Evolutionary conservation across 2,888 invertebrate genomes (phyloP).

Genomic region (Phyto melanocephala): DNA sequence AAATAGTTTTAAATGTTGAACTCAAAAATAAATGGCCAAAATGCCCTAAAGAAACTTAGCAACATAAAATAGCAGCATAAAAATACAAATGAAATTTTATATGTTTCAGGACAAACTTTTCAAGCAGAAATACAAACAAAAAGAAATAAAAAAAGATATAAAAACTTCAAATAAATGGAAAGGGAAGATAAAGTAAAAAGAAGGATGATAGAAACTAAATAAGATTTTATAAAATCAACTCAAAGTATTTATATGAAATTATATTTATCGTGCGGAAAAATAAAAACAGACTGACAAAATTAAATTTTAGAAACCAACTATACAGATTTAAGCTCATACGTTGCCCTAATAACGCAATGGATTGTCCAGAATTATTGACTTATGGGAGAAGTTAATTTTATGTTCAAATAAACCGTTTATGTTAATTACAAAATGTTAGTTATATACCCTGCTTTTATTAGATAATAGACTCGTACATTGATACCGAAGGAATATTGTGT

Average conservation of each 20-base stretch:
- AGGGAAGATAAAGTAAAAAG: neutral
- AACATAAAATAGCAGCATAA: constrained; percentile 4
- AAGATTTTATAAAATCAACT: constrained; percentile 1
- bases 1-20: neutral
- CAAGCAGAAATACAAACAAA: constrained; percentile 7
- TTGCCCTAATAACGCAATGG: too few relatives aligned
- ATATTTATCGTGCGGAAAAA: too few relatives aligned
- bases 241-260: too few relatives aligned
- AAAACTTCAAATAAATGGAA: neutral
- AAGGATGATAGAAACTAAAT: neutral
- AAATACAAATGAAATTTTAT: constrained; percentile 43
- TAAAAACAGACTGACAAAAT: neutral
- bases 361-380: too few relatives aligned
- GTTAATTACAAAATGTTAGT: too few relatives aligned
- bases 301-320: neutral
- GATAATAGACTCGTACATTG: too few relatives aligned
- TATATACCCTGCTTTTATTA: too few relatives aligned
- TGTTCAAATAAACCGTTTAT: too few relatives aligned
- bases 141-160: neutral
- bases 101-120: constrained; percentile 23
- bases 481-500: too few relatives aligned
- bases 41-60: constrained; percentile 17
- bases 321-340: neutral
- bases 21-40: constrained; percentile 10
- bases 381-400: too few relatives aligned